Conservation (phyloP, 2,113 vertebrate species). For the Mormyrus lacerda region DNA sequence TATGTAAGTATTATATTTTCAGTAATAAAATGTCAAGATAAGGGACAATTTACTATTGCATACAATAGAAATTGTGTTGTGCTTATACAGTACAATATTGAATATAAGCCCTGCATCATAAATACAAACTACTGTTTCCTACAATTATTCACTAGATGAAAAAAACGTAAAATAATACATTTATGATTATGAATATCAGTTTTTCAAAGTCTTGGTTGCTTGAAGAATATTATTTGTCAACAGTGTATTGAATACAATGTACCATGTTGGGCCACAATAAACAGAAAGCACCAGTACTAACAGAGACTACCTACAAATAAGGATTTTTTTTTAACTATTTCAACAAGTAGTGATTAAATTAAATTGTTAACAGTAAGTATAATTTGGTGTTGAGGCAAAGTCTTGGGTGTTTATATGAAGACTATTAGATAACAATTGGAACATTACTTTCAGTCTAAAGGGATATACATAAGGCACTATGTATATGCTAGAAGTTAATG, state of each 20-base stretch:
- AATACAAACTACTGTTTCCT: neutral
- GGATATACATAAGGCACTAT: neutral
- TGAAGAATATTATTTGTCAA: neutral
- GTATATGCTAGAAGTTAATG: neutral
- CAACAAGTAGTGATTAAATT: neutral
- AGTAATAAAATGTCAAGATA: constrained; percentile 3
- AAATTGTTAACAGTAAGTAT: neutral
- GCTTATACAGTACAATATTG: neutral
- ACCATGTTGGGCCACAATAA: neutral
- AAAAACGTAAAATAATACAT: neutral
- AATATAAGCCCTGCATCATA: neutral
- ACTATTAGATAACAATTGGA: neutral
- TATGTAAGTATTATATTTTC: neutral
- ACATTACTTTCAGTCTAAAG: neutral
- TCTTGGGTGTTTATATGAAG: neutral
- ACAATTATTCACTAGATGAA: neutral
- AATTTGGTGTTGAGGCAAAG: neutral
- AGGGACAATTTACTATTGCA: neutral
- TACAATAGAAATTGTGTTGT: neutral
- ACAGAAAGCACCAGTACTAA: neutral
- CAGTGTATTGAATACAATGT: neutral
- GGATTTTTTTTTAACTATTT: neutral
- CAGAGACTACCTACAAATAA: neutral
- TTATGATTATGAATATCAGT: neutral
- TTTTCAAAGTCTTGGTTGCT: neutral